phyloP scores from a whole-genome alignment of 2,797 vertebrate species.

The Cryptoprocta ferox region DNA sequence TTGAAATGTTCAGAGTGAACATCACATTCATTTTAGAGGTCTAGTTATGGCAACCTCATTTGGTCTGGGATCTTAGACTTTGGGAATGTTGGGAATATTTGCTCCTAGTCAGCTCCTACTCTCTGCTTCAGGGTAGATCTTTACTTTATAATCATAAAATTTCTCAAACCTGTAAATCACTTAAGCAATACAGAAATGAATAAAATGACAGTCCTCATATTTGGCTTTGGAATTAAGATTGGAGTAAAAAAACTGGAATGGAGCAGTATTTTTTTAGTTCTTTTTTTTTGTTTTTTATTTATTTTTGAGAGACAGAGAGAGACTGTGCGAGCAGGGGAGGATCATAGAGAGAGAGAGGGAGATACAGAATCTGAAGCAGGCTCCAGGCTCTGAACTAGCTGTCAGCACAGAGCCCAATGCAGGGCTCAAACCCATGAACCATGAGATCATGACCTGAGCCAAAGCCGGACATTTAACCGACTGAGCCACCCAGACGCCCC shows the following conservation, averaged over 20 bases:
- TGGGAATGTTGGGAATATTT: not conserved
- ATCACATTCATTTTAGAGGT: conserved; percentile 2
- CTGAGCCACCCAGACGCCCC: no score
- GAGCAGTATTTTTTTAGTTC: no score
- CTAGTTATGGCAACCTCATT: not conserved
- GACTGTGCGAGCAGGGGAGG: no score
- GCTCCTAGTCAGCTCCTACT: not conserved
- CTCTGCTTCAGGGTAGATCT: not conserved
- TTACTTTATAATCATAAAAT: conserved; percentile 37
- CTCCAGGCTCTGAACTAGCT: no score
- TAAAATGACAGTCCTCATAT: not conserved
- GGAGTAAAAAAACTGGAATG: not conserved
- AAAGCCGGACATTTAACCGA: no score
- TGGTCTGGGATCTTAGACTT: not conserved
- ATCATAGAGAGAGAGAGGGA: no score
- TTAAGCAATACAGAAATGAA: conserved; percentile 24
- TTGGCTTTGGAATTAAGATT: conserved; percentile 31
- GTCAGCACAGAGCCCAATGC: no score
- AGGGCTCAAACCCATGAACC: no score
- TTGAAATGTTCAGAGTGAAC: not conserved
- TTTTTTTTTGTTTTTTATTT: no score
- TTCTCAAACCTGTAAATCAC: not conserved
- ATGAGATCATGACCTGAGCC: no score
- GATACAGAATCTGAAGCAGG: no score
- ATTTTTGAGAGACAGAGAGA: no score